Evolutionary conservation across 2,797 vertebrate species (phyloP).

Genomic region (Melanotaenia nigrans): DNA sequence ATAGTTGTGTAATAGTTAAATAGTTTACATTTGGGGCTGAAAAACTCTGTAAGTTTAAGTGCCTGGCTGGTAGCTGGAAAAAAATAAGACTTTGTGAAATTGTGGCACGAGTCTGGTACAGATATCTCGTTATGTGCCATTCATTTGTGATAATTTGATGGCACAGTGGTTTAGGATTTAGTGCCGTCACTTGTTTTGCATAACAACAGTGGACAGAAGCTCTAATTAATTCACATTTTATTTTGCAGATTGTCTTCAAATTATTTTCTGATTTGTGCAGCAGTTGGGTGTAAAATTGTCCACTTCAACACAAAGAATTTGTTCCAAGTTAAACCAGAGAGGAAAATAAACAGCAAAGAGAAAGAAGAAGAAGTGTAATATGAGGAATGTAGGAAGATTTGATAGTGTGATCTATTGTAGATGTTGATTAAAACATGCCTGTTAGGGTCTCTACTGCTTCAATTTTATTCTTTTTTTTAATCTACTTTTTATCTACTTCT

Average conservation of each 20-base stretch:
- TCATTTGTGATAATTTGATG: slow-evolving; percentile 1
- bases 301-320: neutral
- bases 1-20: neutral
- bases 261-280: neutral
- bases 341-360: neutral
- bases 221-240: neutral
- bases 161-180: neutral
- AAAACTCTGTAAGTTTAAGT: neutral
- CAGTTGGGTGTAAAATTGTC: neutral
- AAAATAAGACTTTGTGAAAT: neutral
- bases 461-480: neutral
- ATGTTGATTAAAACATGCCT: neutral
- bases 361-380: neutral
- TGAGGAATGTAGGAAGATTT: neutral
- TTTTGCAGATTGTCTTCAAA: neutral
- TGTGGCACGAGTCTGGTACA: neutral
- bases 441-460: neutral
- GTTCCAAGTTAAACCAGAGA: neutral
- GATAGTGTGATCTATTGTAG: neutral
- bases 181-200: neutral
- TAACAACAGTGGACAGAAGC: neutral
- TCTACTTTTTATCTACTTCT: neutral
- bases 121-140: neutral
- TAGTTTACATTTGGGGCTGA: no score
- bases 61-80: neutral